A percentile compares a stretch with the other conserved stretches of the same genome.
Conservation (phyloP, 2,797 vertebrate genomes). For the Decapterus maruadsi region DNA sequence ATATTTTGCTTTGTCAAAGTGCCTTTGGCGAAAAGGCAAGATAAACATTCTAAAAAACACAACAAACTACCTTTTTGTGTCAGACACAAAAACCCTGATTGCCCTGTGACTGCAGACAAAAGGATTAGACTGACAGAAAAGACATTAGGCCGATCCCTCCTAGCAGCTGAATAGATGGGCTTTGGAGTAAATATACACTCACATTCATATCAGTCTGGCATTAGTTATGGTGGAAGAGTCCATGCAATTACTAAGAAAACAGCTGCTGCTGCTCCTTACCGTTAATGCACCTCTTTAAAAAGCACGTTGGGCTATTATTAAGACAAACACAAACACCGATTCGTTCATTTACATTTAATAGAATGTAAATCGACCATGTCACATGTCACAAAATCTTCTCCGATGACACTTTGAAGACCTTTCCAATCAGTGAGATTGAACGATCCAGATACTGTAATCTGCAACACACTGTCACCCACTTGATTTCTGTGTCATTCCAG, state of each 20-base stretch:
- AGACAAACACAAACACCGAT: neutral
- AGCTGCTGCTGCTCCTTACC: neutral
- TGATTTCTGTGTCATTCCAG: conserved; percentile 75
- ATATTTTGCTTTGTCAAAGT: conserved; percentile 22
- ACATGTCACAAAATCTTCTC: neutral
- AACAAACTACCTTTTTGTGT: conserved; percentile 28
- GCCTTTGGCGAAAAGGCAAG: neutral
- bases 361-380: conserved; percentile 8
- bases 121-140: conserved; percentile 31
- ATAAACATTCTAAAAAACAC: conserved; percentile 3
- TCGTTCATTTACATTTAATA: conserved; percentile 1
- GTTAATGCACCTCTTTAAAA: conserved; percentile 13
- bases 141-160: conserved; percentile 29
- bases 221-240: conserved; percentile 22
- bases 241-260: conserved; percentile 29
- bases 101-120: conserved; percentile 36
- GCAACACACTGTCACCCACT: neutral
- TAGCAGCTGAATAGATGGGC: conserved; percentile 31
- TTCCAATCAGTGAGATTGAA: neutral
- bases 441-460: conserved; percentile 1
- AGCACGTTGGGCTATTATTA: neutral
- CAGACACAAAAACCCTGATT: conserved; percentile 37
- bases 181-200: conserved; percentile 30
- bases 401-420: neutral
- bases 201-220: conserved; percentile 25